These are phyloP conservation scores for Macrophya alboannulata DNA, from an alignment of 2,888 invertebrate genomes.

Conservation along the genomic window DNA sequence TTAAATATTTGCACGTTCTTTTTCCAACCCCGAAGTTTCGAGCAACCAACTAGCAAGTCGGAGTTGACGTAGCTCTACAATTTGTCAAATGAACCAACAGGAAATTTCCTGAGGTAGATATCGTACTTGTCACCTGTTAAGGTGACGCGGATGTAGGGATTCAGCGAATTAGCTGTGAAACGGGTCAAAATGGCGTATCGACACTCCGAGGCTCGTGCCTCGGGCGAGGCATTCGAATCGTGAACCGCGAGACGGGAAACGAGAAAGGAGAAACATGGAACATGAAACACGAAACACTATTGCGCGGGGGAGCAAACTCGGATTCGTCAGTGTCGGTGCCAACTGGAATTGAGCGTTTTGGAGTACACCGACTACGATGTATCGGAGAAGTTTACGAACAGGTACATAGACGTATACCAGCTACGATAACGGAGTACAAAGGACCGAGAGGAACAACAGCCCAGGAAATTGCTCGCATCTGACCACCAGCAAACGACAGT, in stretches of 20 bases:
- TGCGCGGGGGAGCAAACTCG: conserved; percentile 33
- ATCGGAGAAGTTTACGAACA: conserved; percentile 43
- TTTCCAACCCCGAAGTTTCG: neutral
- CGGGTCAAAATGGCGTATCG: neutral
- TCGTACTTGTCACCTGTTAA: neutral
- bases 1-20: neutral
- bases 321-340: conserved; percentile 40
- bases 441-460: conserved; percentile 11
- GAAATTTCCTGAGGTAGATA: neutral
- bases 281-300: conserved; percentile 34
- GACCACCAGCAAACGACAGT: conserved; percentile 44
- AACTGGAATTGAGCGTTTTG: conserved; percentile 42
- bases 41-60: neutral
- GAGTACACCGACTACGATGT: conserved; percentile 22
- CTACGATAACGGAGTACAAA: conserved; percentile 37
- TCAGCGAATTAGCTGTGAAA: neutral
- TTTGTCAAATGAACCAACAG: neutral
- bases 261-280: conserved; percentile 7
- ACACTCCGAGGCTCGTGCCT: conserved; percentile 2
- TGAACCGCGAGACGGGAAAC: conserved; percentile 10
- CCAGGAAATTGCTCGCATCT: conserved; percentile 36
- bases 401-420: neutral
- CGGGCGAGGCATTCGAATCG: neutral
- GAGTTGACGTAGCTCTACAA: neutral
- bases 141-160: neutral